Base-by-base conservation (phyloP, 2,888 invertebrate species). In the Amphipyra tragopoginis region DNA sequence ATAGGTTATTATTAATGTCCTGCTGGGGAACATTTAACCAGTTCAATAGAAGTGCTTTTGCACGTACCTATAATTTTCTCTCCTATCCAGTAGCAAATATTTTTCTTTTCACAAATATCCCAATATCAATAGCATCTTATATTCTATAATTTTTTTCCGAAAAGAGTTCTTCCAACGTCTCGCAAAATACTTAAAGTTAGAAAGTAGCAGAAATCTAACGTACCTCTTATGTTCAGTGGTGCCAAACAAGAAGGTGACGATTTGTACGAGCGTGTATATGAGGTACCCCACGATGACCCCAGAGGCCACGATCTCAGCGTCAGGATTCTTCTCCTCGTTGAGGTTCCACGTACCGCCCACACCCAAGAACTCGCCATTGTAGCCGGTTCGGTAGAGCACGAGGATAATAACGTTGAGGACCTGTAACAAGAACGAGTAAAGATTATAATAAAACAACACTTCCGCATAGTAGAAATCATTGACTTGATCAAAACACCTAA, bases 311-410 rank as follows among this genome's bases (percentile, higher is more conserved):
- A 98, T 98, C 94, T 98, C 98, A 14, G 97, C 97, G 82, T 98
- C 98, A 0, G 98, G 96, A 86, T 97, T 97, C 93, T 98, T 98
- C 86, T 97, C 97, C 88, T 98, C 98, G 81, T 98, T 97, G 52
- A 98, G 95, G 92, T 98, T 98, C 98, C 98, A 98, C 14, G 98
- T 98, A 58, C 98, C 98, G 47, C 98, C 98, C 54, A 98, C 97
- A 38, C 98, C 98, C 66, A 98, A 95, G 87, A 98, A 98, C 85
- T 96, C 96, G 2, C 98, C 98, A 75, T 96, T 96, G 92, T 97
- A 97, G 10, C 98, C 98, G 29, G 97, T 97, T 66, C 98, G 96
- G 91, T 98, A 98, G 8, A 98, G 93, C 59, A 98, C 96, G 52
- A 98, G 85, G 77, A 98, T 96, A 11, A 98, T 96, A 72, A 98